phyloP scores from a whole-genome alignment of 2,113 vertebrate genomes.

The Brienomyrus brachyistius region DNA sequence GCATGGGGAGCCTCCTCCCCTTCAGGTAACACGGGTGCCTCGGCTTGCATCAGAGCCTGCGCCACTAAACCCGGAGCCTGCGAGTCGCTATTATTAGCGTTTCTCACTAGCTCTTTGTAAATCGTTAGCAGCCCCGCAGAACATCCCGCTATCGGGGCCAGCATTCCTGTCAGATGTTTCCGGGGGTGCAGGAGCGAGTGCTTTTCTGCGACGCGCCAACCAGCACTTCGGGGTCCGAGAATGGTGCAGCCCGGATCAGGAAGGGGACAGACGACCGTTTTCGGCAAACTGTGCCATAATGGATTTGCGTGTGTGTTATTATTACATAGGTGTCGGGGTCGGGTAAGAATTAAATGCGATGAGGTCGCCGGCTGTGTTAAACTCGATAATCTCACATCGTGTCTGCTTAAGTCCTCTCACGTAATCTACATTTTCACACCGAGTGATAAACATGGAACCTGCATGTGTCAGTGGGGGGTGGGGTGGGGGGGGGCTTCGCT shows the following conservation, averaged over 20 bases:
- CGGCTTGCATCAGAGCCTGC: not conserved
- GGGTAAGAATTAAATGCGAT: not conserved
- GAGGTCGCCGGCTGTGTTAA: not conserved
- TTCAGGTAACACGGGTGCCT: not conserved
- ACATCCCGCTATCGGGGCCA: not conserved
- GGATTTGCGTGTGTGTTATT: not conserved
- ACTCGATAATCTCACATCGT: not conserved
- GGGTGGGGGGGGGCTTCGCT: constrained; percentile 3
- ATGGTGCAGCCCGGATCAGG: not conserved
- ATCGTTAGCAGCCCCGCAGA: not conserved
- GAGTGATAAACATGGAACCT: not conserved
- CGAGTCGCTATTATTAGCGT: not conserved
- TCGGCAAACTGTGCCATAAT: not conserved
- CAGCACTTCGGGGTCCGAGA: not conserved
- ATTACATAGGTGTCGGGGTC: not conserved
- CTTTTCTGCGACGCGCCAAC: not conserved
- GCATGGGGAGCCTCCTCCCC: not conserved
- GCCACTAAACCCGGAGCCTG: not conserved
- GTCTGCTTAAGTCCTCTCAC: not conserved
- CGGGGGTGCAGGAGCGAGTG: not conserved
- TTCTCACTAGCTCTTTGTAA: not conserved
- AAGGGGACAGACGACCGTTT: not conserved
- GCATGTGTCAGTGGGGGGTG: not conserved
- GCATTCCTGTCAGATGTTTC: not conserved
- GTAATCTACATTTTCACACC: not conserved